Conservation (phyloP, 2,113 vertebrate species). For the Andinoacara biseriatus region DNA sequence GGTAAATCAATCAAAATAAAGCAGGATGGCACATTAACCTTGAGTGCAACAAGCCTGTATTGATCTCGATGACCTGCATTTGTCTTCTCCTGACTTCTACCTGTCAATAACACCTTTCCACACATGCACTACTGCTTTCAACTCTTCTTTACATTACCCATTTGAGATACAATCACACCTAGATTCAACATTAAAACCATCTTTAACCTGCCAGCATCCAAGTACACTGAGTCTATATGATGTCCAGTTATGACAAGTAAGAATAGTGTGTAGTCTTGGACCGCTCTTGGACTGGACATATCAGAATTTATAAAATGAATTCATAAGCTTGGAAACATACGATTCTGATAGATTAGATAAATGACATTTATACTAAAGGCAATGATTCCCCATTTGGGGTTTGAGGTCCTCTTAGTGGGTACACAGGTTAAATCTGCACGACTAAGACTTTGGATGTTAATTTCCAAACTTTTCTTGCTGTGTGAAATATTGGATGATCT, state of each 20-base stretch:
- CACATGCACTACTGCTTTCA: background rate
- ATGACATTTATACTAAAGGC: background rate
- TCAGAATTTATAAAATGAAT: background rate
- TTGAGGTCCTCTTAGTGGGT: background rate
- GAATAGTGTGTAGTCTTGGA: background rate
- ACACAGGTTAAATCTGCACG: background rate
- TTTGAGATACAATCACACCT: background rate
- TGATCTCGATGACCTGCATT: constrained; percentile 29
- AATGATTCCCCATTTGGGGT: background rate
- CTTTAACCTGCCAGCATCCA: background rate
- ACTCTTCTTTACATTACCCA: background rate
- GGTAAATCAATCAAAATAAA: background rate
- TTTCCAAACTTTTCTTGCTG: background rate
- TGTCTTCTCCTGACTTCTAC: background rate
- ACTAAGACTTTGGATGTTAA: background rate
- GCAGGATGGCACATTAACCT: background rate
- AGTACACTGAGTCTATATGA: background rate
- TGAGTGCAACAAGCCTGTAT: constrained; percentile 19
- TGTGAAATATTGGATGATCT: background rate
- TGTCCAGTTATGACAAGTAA: background rate
- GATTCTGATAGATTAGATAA: background rate
- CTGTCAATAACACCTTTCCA: background rate
- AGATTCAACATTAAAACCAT: background rate
- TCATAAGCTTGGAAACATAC: no score
- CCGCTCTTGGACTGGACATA: background rate